Percentiles rank a stretch among this genome's conserved stretches.
phyloP scores from a whole-genome alignment of 1,140 invertebrate genomes.

The Helicoverpa zea region DNA sequence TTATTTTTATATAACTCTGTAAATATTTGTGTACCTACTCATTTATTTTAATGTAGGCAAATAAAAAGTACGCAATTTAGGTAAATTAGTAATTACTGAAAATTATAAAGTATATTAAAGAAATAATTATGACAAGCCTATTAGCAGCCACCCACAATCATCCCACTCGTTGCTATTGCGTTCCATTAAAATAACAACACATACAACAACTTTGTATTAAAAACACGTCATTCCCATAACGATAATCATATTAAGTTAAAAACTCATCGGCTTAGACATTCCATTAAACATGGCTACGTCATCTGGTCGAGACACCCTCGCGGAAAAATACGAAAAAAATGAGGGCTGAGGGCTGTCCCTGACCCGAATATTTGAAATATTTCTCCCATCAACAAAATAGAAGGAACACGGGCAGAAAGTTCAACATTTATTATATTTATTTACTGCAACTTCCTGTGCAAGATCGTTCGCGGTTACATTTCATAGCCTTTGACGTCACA shows the following conservation, averaged over 20 bases:
- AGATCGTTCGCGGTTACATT: conserved; percentile 33
- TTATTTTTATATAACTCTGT: too few relatives aligned
- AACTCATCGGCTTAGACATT: conserved; percentile 15
- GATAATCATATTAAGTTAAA: conserved; percentile 16
- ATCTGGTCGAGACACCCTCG: not conserved
- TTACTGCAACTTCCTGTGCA: conserved; percentile 15
- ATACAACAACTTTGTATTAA: not conserved
- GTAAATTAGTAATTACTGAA: too few relatives aligned
- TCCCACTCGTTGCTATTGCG: not conserved
- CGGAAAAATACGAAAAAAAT: conserved; percentile 18
- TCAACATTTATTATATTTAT: conserved; percentile 5
- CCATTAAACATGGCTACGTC: conserved; percentile 24
- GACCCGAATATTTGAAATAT: conserved; percentile 18
- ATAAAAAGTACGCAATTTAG: too few relatives aligned
- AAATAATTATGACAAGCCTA: too few relatives aligned
- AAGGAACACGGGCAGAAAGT: not conserved
- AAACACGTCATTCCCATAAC: not conserved
- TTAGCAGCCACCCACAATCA: not conserved
- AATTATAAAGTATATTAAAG: too few relatives aligned
- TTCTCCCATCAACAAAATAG: conserved; percentile 14
- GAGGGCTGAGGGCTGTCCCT: not conserved
- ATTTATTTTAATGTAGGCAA: too few relatives aligned
- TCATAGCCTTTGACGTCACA: conserved; percentile 33
- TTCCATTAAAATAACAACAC: conserved; percentile 1
- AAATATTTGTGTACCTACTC: too few relatives aligned